Conservation (phyloP, 2,113 vertebrate genomes). For the Rattus rattus region DNA sequence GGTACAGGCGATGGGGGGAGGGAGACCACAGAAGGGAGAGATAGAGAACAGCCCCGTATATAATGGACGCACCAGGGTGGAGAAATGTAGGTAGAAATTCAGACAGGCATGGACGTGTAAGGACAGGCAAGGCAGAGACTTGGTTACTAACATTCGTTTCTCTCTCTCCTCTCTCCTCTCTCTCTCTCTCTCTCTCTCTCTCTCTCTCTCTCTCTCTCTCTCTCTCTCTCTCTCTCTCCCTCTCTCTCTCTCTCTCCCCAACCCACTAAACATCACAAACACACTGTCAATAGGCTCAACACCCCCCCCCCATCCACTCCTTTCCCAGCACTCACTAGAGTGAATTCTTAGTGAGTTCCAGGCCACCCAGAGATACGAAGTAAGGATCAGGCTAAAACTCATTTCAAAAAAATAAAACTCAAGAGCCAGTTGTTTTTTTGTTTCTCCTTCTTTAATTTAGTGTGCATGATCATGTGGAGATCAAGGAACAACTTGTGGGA, state of each 20-base stretch:
- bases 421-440: neutral
- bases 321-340: neutral
- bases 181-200: too few species aligned
- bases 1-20: conserved; percentile 63
- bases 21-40: neutral
- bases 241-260: neutral
- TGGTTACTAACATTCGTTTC: neutral
- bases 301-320: too few species aligned
- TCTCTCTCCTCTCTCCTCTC: too few species aligned
- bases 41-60: neutral
- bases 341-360: neutral
- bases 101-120: conserved; percentile 61
- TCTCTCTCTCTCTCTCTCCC: neutral
- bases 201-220: neutral
- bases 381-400: neutral
- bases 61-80: neutral
- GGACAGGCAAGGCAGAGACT: conserved; percentile 6
- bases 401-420: neutral
- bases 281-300: too few species aligned
- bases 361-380: neutral
- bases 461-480: neutral
- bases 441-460: neutral
- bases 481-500: neutral
- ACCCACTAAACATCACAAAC: neutral
- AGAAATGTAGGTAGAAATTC: conserved; percentile 27